phyloP scores from a whole-genome alignment of 2,888 invertebrate species.

The Phaonia tiefii region DNA sequence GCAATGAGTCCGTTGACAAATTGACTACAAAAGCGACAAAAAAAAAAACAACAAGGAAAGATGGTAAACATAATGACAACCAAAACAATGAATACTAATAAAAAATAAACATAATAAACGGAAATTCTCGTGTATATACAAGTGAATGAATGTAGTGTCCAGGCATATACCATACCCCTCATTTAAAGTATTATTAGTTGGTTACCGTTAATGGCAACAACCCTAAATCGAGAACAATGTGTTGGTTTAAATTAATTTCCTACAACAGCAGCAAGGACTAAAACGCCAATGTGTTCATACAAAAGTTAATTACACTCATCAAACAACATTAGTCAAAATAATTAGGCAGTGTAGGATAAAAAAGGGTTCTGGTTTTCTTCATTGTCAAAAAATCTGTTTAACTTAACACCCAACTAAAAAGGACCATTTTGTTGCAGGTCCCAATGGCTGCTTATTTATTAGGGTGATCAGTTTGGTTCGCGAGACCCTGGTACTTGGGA shows the following conservation, averaged over 20 bases:
- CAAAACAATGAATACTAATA: conserved; percentile 27
- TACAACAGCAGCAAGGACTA: conserved; percentile 15
- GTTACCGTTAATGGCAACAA: conserved; percentile 51
- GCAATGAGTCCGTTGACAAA: conserved; percentile 64
- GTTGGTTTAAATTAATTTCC: conserved; percentile 30
- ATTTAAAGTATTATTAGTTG: background rate
- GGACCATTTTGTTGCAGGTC: conserved; percentile 2
- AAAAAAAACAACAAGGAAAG: background rate
- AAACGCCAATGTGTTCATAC: background rate
- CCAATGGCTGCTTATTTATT: too few relatives aligned
- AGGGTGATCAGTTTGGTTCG: too few relatives aligned
- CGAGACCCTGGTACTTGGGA: too few relatives aligned
- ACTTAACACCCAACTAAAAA: conserved; percentile 22
- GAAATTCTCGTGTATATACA: too few relatives aligned
- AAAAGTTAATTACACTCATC: conserved; percentile 66
- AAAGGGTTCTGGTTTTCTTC: conserved; percentile 59
- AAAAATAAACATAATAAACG: conserved; percentile 43
- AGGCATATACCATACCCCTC: too few relatives aligned
- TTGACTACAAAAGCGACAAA: conserved; percentile 56
- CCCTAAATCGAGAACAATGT: conserved; percentile 31
- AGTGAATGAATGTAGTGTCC: too few relatives aligned
- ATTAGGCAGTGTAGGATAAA: conserved; percentile 51
- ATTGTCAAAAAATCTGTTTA: conserved; percentile 42
- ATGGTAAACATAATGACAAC: conserved; percentile 45
- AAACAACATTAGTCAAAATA: conserved; percentile 62